Conservation (phyloP, 2,113 vertebrate genomes). For the Gasterosteus nipponicus region DNA sequence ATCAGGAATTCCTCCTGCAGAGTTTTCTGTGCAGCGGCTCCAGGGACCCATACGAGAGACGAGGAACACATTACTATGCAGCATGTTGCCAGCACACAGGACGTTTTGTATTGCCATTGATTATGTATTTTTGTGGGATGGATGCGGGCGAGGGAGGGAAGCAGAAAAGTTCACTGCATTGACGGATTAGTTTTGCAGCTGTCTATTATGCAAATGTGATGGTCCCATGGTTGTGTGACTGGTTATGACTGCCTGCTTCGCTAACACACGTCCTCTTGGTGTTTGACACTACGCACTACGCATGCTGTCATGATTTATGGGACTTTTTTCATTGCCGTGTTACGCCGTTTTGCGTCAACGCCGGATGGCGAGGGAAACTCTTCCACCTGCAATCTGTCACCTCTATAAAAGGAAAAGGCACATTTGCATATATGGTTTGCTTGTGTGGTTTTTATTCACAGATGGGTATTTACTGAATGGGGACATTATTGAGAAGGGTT, state of each 20-base stretch:
- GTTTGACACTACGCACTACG: neutral
- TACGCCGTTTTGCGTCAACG: neutral
- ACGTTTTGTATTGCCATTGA: slow-evolving; percentile 19
- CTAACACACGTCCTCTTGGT: neutral
- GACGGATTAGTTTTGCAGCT: neutral
- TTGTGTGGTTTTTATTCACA: neutral
- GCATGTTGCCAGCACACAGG: slow-evolving; percentile 26
- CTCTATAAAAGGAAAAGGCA: neutral
- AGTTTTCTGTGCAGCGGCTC: slow-evolving; percentile 41
- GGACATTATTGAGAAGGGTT: no score
- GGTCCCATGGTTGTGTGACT: neutral
- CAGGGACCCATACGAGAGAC: slow-evolving; percentile 32
- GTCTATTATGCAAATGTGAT: slow-evolving; percentile 18
- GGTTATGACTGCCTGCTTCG: neutral
- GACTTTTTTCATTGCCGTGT: slow-evolving; percentile 19
- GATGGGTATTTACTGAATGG: no score
- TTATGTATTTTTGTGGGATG: neutral
- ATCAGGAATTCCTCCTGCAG: slow-evolving; percentile 72
- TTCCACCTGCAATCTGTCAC: neutral
- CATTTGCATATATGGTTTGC: neutral
- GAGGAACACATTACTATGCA: slow-evolving; percentile 39
- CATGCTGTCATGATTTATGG: slow-evolving; percentile 15
- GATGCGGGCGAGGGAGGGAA: neutral
- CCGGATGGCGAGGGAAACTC: neutral
- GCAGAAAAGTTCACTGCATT: no score